These are phyloP conservation scores for Limnephilus auricula DNA, from an alignment of 2,888 invertebrate species.

Conservation along the genomic window DNA sequence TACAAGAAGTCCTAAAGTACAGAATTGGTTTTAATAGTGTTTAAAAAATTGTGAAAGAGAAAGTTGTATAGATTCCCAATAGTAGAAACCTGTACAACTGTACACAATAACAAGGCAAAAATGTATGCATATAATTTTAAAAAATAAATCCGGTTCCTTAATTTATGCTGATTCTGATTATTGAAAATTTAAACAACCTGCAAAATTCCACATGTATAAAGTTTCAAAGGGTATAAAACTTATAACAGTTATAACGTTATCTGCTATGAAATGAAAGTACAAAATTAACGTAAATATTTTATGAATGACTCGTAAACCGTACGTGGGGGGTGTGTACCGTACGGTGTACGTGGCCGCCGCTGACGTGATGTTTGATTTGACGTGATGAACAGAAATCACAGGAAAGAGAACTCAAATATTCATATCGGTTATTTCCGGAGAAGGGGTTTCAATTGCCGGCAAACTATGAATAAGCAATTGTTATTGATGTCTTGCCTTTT, in stretches of 20 bases:
- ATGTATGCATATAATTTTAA: too few species aligned
- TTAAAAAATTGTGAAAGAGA: too few species aligned
- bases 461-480: slow-evolving; percentile 25
- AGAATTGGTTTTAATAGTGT: too few species aligned
- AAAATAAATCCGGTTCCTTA: too few species aligned
- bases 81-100: too few species aligned
- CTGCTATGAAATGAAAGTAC: background rate
- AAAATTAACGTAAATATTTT: background rate
- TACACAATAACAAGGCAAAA: too few species aligned
- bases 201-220: background rate
- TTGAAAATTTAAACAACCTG: too few species aligned
- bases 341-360: background rate
- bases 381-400: slow-evolving; percentile 38
- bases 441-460: background rate
- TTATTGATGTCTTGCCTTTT: background rate
- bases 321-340: background rate
- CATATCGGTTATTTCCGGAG: slow-evolving; percentile 14
- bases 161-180: too few species aligned
- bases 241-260: background rate
- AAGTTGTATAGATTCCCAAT: too few species aligned
- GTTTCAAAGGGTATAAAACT: background rate
- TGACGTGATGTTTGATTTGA: slow-evolving; percentile 36
- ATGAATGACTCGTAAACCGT: background rate
- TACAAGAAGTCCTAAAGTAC: too few species aligned
- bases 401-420: slow-evolving; percentile 25